Conservation (phyloP, 2,888 invertebrate species). For the Polydrusus pterygomalis region DNA sequence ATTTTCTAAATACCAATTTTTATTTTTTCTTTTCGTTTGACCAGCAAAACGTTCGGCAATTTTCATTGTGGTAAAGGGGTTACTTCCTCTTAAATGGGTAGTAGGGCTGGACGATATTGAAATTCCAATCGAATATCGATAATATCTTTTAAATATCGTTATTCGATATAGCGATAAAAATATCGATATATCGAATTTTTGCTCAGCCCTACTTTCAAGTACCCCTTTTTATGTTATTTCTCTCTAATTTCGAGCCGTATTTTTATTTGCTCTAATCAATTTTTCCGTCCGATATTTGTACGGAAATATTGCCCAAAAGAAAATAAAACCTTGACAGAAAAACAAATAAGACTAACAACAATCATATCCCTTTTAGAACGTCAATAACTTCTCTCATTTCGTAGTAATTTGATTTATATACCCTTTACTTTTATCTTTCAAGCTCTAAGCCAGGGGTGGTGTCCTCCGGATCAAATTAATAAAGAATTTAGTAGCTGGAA, state of each 20-base stretch:
- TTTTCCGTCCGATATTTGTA: slow-evolving; percentile 1
- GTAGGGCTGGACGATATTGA: too few relatives aligned
- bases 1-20: too few relatives aligned
- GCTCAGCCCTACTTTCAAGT: too few relatives aligned
- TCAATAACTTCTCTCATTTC: slow-evolving; percentile 16
- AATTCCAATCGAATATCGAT: too few relatives aligned
- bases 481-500: not conserved
- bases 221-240: too few relatives aligned
- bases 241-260: not conserved
- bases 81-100: too few relatives aligned
- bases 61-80: too few relatives aligned
- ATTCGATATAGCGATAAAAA: too few relatives aligned
- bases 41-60: too few relatives aligned
- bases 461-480: not conserved
- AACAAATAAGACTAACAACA: slow-evolving; percentile 16
- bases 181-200: too few relatives aligned
- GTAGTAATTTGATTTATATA: slow-evolving; percentile 17
- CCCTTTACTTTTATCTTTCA: slow-evolving; percentile 8
- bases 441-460: not conserved
- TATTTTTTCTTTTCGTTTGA: too few relatives aligned
- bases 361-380: slow-evolving; percentile 13
- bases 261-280: slow-evolving; percentile 11
- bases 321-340: slow-evolving; percentile 17
- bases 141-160: too few relatives aligned
- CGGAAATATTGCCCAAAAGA: slow-evolving; percentile 7